Base-by-base conservation (phyloP, 2,888 invertebrate species). In the Strigamia crassipes region DNA sequence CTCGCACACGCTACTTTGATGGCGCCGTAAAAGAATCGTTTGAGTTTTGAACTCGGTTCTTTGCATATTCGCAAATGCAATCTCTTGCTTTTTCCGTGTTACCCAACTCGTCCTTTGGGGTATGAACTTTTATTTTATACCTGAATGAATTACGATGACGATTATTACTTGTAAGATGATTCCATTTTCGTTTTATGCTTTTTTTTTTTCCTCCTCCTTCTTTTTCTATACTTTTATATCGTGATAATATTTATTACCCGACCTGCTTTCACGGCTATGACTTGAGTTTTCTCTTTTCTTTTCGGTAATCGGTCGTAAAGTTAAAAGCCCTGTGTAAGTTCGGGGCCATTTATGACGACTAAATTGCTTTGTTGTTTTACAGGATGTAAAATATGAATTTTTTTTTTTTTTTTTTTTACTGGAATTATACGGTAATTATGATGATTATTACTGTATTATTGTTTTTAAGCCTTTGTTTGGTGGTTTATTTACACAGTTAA, bases 91-190 rank as follows among this genome's bases (percentile, higher is more conserved):
- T 66, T 66, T 66, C 46, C 46, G 46, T 66, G 23, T 66, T 66
- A 12, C 61, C 23, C 21, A 66, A 66, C 61, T n/a, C 23, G 23
- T n/a, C 61, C 61, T 66, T 18, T 66, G 61, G 61, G 61, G 21
- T 21, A 66, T 2, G 12, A 66, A 66, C 61, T 66, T 66, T 66
- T 66, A 66, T 66, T 66, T 66, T 66, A 66, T 66, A 66, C 61
- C 61, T 66, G 61, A 21, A 66, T 66, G 61, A 66, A 66, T 66
- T 66, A 66, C 61, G 61, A 66, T 66, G 61, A 66, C 61, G 61
- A 66, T 66, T 66, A 66, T 66, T 66, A 23, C 61, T 66, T 66
- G 61, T 66, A 66, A 66, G 61, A 66, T 66, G 61, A 66, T 66
- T 66, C 61, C 61, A 66, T 66, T 66, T 66, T 66, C 23, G 21